These are phyloP conservation scores for Elgonia sp. DNA, from an alignment of 2,888 invertebrate species.

Conservation along the genomic window DNA sequence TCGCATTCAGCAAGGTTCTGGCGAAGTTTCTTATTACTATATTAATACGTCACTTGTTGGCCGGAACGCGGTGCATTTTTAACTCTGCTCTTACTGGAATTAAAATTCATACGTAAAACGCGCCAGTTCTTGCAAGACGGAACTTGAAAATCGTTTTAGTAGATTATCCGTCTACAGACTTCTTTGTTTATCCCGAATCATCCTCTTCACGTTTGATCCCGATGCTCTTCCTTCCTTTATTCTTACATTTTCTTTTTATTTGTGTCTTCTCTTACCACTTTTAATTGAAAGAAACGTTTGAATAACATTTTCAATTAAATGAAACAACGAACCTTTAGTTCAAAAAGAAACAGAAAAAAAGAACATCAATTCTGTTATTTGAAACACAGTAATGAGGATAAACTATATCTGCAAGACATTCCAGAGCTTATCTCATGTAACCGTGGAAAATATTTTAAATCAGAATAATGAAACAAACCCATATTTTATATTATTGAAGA, in stretches of 20 bases:
- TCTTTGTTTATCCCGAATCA: not conserved
- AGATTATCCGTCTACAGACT: not conserved
- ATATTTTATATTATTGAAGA: not conserved
- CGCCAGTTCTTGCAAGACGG: not conserved
- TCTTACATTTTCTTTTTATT: not conserved
- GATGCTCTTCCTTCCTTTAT: not conserved
- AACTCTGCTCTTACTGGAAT: not conserved
- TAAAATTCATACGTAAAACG: not conserved
- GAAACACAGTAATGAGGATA: slow-evolving; percentile 31
- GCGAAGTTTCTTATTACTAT: slow-evolving; percentile 8
- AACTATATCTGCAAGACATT: slow-evolving; percentile 29
- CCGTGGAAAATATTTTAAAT: slow-evolving; percentile 25
- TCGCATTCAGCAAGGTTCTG: not conserved
- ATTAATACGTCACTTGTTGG: not conserved
- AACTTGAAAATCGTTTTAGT: not conserved
- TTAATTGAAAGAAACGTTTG: slow-evolving; percentile 1
- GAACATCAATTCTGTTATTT: slow-evolving; percentile 18
- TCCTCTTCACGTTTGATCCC: not conserved
- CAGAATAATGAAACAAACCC: slow-evolving; percentile 19
- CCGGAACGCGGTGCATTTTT: not conserved
- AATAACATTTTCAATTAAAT: slow-evolving; percentile 10
- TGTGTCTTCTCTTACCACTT: not conserved
- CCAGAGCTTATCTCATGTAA: slow-evolving; percentile 8
- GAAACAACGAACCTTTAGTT: slow-evolving; percentile 6
- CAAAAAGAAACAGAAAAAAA: slow-evolving; percentile 8